These are phyloP conservation scores for Aphelinus certus DNA, from an alignment of 1,140 invertebrate species.

Conservation along the genomic window DNA sequence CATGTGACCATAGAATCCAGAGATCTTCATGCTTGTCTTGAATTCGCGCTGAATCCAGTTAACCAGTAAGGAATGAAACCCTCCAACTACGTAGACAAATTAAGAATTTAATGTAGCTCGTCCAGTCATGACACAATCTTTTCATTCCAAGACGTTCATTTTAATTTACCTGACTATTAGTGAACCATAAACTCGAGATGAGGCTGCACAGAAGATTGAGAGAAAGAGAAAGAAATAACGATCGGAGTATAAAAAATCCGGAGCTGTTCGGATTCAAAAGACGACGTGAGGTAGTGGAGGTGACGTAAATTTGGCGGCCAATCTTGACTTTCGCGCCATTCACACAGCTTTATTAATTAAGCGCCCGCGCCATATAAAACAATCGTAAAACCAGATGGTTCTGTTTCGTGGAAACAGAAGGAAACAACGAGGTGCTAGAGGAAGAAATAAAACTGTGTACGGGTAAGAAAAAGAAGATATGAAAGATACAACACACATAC, in stretches of 20 bases:
- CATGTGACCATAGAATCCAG: slow-evolving; percentile 14
- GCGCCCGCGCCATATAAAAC: slow-evolving; percentile 41
- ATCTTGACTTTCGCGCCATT: slow-evolving; percentile 35
- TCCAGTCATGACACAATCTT: slow-evolving; percentile 23
- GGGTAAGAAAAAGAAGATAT: slow-evolving; percentile 5
- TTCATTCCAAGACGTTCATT: slow-evolving; percentile 22
- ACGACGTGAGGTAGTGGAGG: slow-evolving; percentile 10
- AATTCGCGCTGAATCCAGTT: not conserved
- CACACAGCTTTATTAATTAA: slow-evolving; percentile 46
- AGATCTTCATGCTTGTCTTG: not conserved
- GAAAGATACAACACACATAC: not conserved
- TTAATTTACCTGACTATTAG: slow-evolving; percentile 34
- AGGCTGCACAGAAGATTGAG: slow-evolving; percentile 8
- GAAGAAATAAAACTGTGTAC: slow-evolving; percentile 15
- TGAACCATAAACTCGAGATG: slow-evolving; percentile 12
- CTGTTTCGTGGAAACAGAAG: slow-evolving; percentile 47
- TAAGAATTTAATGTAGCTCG: slow-evolving; percentile 32
- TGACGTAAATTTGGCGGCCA: slow-evolving; percentile 36
- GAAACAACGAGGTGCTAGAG: slow-evolving; percentile 23
- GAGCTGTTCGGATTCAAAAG: slow-evolving; percentile 3
- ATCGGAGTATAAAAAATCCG: slow-evolving; percentile 1
- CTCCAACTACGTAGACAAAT: slow-evolving; percentile 10
- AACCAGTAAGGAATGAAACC: not conserved
- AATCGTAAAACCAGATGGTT: slow-evolving; percentile 44
- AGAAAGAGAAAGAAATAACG: not conserved